phyloP scores from a whole-genome alignment of 2,113 vertebrate species.

The Nycticebus coucang region DNA sequence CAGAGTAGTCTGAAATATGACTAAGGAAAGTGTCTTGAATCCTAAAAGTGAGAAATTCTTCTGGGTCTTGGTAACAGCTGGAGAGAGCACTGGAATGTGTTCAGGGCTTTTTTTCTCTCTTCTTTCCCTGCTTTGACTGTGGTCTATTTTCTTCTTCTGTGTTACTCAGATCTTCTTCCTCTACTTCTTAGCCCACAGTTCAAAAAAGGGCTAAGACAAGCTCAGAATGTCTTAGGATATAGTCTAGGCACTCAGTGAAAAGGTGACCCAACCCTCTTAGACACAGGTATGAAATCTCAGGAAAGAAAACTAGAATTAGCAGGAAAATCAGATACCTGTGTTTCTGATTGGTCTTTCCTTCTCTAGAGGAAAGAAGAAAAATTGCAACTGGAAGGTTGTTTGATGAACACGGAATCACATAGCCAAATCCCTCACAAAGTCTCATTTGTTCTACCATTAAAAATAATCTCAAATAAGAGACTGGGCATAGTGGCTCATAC shows the following conservation, averaged over 20 bases:
- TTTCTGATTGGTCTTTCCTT: not conserved
- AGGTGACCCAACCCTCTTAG: not conserved
- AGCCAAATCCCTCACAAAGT: not conserved
- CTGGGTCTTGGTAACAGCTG: not conserved
- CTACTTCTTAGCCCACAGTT: not conserved
- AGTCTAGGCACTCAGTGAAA: accelerated
- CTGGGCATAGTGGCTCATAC: too few relatives aligned
- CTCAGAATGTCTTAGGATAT: not conserved
- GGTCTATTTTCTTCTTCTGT: not conserved
- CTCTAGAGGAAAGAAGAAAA: not conserved
- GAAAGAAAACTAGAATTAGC: not conserved
- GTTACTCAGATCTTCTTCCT: not conserved
- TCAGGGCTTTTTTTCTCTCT: not conserved
- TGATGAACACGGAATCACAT: not conserved
- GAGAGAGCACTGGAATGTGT: not conserved
- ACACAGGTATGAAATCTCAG: not conserved
- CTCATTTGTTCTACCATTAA: not conserved
- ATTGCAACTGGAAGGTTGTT: not conserved
- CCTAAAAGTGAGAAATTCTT: not conserved
- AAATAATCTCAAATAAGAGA: not conserved
- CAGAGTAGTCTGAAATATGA: not conserved
- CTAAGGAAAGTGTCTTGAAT: not conserved
- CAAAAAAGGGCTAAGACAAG: not conserved
- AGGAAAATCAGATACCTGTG: not conserved
- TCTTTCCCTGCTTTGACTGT: not conserved